Base-by-base conservation (phyloP, 2,113 vertebrate species). In the Nipponia nippon region DNA sequence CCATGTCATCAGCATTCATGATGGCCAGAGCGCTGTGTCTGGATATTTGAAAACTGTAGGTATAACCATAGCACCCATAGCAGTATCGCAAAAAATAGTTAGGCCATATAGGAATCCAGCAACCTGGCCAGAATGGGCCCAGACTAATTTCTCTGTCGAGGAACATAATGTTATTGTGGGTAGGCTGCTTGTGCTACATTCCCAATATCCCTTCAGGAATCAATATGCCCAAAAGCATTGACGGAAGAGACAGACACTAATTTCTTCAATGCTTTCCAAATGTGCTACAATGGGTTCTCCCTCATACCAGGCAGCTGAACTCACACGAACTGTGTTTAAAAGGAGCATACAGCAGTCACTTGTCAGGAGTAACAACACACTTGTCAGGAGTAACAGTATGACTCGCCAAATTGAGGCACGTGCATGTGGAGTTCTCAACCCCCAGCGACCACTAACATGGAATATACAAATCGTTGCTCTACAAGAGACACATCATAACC, bases 191-290 rank as follows among this genome's bases (percentile, higher is more conserved):
- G 52, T n/a, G 40, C 50, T 71, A 59, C 25, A 21, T 67, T 93
- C 61, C n/a, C 69, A 49, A 18, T 30, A 86, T 46, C 47, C 69
- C 59, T 71, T 3, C 2, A 5, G 36, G 80, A 92, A 93, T 63
- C 42, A 56, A 23, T 75, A 52, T 36, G 44, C 36, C 52, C 61
- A 55, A 26, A 96, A 83, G 19, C 7, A 11, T 18, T 81, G 78
- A 87, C 36, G 32, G 32, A 83, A 95, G 49, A 82, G 56, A 89
- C 11, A 76, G 56, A 69, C 14, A 27, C 6, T 67, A 23, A 67
- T 91, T 94, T 96, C 66, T 79, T 77, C 87, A 73, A 2, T 81
- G 71, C 42, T 69, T 97, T 90, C 87, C 69, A 95, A 92, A 94
- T 72, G 59, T 71, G 58, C 30, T 79, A 17, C 76, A 73, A 4